phyloP scores from a whole-genome alignment of 2,113 vertebrate genomes.

The Crotophaga sulcirostris region DNA sequence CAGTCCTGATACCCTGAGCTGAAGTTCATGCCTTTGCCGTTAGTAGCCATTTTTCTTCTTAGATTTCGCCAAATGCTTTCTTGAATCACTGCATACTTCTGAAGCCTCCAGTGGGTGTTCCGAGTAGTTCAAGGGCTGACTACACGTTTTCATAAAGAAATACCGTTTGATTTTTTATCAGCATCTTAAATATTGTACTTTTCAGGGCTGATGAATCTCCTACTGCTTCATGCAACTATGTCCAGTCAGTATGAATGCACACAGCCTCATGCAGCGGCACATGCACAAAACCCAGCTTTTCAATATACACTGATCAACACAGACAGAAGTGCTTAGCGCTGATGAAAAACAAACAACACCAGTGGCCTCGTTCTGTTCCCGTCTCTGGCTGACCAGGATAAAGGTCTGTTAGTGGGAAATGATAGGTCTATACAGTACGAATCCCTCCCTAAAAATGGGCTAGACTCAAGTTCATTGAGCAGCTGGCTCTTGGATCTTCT shows the following conservation, averaged over 20 bases:
- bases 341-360: neutral
- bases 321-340: neutral
- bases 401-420: neutral
- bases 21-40: neutral
- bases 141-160: neutral
- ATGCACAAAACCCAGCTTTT: accelerated
- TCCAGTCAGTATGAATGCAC: neutral
- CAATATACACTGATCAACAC: neutral
- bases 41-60: neutral
- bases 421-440: neutral
- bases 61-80: neutral
- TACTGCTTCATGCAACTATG: accelerated
- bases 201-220: neutral
- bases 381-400: neutral
- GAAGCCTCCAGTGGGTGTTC: neutral
- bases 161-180: neutral
- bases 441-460: neutral
- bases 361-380: neutral
- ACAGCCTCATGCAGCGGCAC: neutral
- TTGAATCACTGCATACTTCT: neutral
- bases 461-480: neutral
- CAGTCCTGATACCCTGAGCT: neutral
- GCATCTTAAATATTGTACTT: neutral
- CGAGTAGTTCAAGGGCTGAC: neutral
- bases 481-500: neutral